Evolutionary conservation across 23 tunicate species (phyloP).

Genomic region (Aplidium turbinatum): DNA sequence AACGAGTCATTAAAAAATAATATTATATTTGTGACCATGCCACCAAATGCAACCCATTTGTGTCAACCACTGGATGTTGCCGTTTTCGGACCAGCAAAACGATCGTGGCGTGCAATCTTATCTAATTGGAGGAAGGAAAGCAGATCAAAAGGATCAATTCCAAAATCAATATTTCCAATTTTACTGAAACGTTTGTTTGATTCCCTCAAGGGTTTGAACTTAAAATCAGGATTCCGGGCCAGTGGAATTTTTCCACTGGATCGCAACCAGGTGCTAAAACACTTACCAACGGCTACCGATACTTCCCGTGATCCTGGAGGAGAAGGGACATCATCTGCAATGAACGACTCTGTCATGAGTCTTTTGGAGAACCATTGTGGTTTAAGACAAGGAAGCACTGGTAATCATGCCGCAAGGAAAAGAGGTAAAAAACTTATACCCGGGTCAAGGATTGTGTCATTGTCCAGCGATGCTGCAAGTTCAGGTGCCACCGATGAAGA

Average conservation of each 20-base stretch:
- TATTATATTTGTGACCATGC: slow-evolving; percentile 18
- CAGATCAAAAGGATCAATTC: slow-evolving; percentile 9
- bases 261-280: slow-evolving; percentile 18
- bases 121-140: slow-evolving; percentile 26
- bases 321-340: slow-evolving; percentile 9
- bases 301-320: slow-evolving; percentile 20
- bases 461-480: neutral
- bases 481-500: neutral
- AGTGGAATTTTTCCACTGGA: slow-evolving; percentile 15
- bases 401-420: neutral
- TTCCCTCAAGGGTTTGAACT: neutral
- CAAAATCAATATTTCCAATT: slow-evolving; percentile 9
- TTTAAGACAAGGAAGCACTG: neutral
- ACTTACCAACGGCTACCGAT: slow-evolving; percentile 2
- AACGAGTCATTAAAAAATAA: slow-evolving; percentile 16
- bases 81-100: slow-evolving; percentile 29
- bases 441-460: neutral
- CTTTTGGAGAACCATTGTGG: slow-evolving; percentile 4
- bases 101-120: slow-evolving; percentile 20
- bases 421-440: slow-evolving; percentile 10
- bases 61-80: slow-evolving; percentile 38
- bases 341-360: neutral
- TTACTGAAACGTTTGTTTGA: slow-evolving; percentile 17
- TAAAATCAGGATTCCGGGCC: slow-evolving; percentile 24
- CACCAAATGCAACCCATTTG: slow-evolving; percentile 24